These are phyloP conservation scores for Xylocopa sonorina DNA, from an alignment of 1,140 invertebrate genomes.

Conservation along the genomic window DNA sequence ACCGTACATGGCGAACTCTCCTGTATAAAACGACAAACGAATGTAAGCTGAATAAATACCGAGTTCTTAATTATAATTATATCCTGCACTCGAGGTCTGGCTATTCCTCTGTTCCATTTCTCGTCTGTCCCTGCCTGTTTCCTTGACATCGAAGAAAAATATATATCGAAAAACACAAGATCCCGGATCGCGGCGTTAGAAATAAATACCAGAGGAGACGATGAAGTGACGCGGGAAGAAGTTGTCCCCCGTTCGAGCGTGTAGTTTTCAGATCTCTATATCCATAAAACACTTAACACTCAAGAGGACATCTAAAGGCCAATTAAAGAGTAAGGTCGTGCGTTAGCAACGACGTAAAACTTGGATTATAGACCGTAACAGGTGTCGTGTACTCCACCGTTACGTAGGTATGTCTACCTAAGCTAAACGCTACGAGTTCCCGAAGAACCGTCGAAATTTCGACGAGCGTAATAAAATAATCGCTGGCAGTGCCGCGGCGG, in stretches of 20 bases:
- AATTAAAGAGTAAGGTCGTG: slow-evolving; percentile 30
- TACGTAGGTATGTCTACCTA: no score
- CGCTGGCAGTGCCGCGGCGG: no score
- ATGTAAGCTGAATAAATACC: not conserved
- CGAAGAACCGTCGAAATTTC: not conserved
- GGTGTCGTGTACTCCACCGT: slow-evolving; percentile 1
- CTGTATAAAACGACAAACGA: not conserved
- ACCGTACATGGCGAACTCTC: not conserved
- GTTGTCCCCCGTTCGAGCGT: not conserved
- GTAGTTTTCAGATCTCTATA: slow-evolving; percentile 14
- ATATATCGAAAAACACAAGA: not conserved
- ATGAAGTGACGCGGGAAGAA: not conserved
- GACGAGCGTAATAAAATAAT: not conserved
- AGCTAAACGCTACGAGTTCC: not conserved
- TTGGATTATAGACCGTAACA: slow-evolving; percentile 38
- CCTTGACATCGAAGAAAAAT: not conserved
- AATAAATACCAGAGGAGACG: not conserved
- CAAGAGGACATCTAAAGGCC: slow-evolving; percentile 24
- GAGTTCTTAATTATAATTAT: slow-evolving; percentile 20
- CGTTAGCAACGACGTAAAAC: slow-evolving; percentile 32
- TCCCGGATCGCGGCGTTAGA: not conserved
- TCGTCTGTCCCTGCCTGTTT: not conserved
- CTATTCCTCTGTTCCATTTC: not conserved
- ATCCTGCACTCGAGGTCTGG: not conserved
- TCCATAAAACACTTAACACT: slow-evolving; percentile 35